Conservation (phyloP, 2,797 vertebrate genomes). For the Eurystomus glaucurus region DNA sequence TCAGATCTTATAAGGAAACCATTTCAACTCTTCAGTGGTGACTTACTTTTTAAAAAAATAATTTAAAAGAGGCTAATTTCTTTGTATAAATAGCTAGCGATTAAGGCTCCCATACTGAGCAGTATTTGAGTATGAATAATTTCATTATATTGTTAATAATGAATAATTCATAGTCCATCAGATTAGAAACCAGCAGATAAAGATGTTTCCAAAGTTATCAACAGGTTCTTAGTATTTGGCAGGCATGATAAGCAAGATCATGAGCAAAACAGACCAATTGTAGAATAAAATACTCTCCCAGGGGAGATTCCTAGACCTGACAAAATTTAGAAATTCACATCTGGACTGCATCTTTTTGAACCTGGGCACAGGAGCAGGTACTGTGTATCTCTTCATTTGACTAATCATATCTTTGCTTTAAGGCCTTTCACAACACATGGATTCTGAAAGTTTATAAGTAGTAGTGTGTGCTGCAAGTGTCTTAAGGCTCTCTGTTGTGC, state of each 20-base stretch:
- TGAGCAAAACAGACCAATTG: background rate
- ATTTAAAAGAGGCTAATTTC: fast-evolving
- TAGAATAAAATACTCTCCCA: background rate
- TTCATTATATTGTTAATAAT: background rate
- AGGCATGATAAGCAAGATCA: background rate
- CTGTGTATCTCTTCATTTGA: background rate
- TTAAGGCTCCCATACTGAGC: background rate
- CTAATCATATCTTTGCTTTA: background rate
- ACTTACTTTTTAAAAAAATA: background rate
- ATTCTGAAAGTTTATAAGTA: background rate
- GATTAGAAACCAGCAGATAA: background rate
- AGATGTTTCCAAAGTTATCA: background rate
- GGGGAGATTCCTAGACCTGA: background rate
- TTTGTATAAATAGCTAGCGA: background rate
- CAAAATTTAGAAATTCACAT: background rate
- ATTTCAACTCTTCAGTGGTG: background rate
- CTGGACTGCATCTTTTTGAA: background rate
- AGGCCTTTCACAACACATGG: background rate
- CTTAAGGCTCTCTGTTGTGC: background rate
- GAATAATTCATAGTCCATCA: background rate
- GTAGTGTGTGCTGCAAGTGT: background rate
- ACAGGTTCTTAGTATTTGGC: background rate
- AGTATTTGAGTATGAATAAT: background rate
- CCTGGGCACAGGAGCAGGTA: too few relatives aligned
- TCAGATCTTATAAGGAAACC: background rate